Conservation (phyloP, 2,113 vertebrate genomes). For the Monarcha castaneiventris region DNA sequence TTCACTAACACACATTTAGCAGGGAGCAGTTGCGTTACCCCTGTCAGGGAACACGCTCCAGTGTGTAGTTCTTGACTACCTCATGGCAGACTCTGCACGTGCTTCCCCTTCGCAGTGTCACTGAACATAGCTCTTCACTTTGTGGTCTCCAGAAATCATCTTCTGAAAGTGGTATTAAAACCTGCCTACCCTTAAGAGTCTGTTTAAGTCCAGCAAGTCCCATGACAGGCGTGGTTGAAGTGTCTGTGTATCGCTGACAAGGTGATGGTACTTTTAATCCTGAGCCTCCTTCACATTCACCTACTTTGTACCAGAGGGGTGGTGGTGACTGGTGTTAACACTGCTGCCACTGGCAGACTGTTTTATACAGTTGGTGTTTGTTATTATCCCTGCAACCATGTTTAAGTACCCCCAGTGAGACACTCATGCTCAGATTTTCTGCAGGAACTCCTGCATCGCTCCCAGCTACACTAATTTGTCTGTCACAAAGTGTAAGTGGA, state of each 20-base stretch:
- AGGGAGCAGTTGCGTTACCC: background rate
- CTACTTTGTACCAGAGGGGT: background rate
- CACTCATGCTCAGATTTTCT: background rate
- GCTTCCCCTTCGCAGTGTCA: background rate
- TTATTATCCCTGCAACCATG: accelerated
- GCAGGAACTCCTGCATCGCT: background rate
- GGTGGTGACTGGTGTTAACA: background rate
- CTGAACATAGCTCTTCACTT: background rate
- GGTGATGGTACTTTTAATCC: background rate
- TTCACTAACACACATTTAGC: background rate
- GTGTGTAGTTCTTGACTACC: background rate
- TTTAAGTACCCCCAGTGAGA: background rate
- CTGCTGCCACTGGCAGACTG: background rate
- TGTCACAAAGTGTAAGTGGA: background rate
- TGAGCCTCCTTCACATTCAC: background rate
- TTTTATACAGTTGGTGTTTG: background rate
- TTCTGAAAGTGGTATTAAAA: background rate
- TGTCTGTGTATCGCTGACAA: background rate
- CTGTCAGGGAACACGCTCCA: background rate
- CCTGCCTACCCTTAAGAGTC: background rate
- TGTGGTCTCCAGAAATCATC: background rate
- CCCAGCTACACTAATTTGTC: background rate
- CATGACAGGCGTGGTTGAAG: accelerated
- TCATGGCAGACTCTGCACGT: accelerated
- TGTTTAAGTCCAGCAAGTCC: background rate